A percentile compares a stretch with the other conserved stretches of the same genome.
These are phyloP conservation scores for Spodoptera littoralis DNA, from an alignment of 2,888 invertebrate genomes.

Conservation along the genomic window DNA sequence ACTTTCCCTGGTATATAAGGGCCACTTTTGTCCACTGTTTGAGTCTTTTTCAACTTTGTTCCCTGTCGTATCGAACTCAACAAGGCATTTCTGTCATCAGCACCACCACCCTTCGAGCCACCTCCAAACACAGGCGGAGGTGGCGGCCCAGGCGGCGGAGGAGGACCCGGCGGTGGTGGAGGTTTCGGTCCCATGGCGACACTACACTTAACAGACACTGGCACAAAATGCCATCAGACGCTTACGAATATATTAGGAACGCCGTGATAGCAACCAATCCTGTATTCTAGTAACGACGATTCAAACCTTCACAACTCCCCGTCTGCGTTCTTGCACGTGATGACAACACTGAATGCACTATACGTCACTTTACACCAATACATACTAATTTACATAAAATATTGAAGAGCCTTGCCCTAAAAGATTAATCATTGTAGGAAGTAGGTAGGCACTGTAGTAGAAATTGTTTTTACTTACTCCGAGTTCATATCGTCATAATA, in stretches of 20 bases:
- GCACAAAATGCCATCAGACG: conserved; percentile 67
- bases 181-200: conserved; percentile 81
- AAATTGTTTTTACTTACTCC: conserved; percentile 77
- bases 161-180: conserved; percentile 91
- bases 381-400: conserved; percentile 84
- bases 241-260: conserved; percentile 56
- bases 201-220: conserved; percentile 59
- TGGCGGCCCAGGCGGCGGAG: conserved; percentile 90
- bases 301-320: conserved; percentile 62
- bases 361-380: conserved; percentile 74
- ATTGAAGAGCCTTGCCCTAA: conserved; percentile 82
- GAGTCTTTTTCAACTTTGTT: conserved; percentile 93
- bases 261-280: conserved; percentile 39
- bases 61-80: conserved; percentile 95
- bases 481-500: conserved; percentile 69
- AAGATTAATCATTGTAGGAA: conserved; percentile 83
- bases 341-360: conserved; percentile 73
- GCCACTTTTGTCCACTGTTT: conserved; percentile 96
- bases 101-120: conserved; percentile 78
- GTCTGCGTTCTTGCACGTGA: conserved; percentile 71
- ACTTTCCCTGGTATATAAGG: conserved; percentile 92
- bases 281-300: conserved; percentile 51
- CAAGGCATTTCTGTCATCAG: conserved; percentile 91
- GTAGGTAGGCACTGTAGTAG: conserved; percentile 79
- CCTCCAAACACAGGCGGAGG: conserved; percentile 86